Base-by-base conservation (phyloP, 2,113 vertebrate genomes). In the Phaethornis superciliosus region DNA sequence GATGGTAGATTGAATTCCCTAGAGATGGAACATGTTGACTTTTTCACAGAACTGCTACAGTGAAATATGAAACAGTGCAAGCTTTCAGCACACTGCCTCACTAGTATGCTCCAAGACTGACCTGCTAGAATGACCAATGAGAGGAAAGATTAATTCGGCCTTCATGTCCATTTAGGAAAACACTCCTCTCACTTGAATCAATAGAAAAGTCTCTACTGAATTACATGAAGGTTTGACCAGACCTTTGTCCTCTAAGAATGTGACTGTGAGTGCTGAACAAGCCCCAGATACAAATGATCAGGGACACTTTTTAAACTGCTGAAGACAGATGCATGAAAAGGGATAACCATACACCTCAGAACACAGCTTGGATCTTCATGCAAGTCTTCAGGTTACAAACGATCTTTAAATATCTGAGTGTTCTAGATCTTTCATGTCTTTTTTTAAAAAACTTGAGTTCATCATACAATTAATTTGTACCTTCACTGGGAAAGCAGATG, bases 11-110 rank as follows among this genome's bases (percentile, higher is more conserved):
- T 77, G 55, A 90, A 81, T 85, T 18, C 32, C 33, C 28, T 12
- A 72, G 68, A 88, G 72, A 46, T 12, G 56, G 68, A 90, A 83
- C 55, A 75, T 52, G 90, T 86, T 94, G 56, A 75, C 63, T 93
- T 79, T 65, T 85, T 94, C 81, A 84, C 77, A 85, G 74, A 83
- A 77, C 22, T 81, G 32, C 46, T 79, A 33, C 37, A 64, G 37
- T 78, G 52, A 88, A 89, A 90, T 82, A 68, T 33, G 42, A 94
- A 95, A 85, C 1, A 17, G 14, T 49, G 7, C 21, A 67, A 70
- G 54, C 12, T 79, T 78, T 76, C 68, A 85, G 28, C 62, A 52
- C 28, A 4, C 7, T 63, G 30, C 69, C 74, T 49, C 46, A 54
- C 52, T 37, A 54, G 22, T 3, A 0, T 65, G 35, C 26, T 82